Percentiles rank a stretch among this genome's conserved stretches.
Conservation (phyloP, 2,888 invertebrate genomes). For the Argyresthia albistria region DNA sequence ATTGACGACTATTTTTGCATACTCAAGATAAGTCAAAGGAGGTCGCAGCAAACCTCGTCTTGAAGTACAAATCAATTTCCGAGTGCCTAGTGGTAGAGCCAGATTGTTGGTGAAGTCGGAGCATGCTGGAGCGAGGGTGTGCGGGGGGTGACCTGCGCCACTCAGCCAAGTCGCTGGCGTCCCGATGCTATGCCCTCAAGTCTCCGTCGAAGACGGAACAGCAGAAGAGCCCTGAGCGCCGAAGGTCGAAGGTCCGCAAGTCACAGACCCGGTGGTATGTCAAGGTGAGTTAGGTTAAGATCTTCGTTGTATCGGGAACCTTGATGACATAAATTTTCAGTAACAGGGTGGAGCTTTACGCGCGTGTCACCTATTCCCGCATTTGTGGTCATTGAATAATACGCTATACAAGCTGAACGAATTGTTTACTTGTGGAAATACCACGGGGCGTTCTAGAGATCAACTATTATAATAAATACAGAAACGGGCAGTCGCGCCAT, state of each 20-base stretch:
- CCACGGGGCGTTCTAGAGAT: no score
- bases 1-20: no score
- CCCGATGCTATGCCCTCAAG: conserved; percentile 58
- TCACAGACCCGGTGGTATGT: conserved; percentile 78
- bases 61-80: no score
- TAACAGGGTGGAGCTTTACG: neutral
- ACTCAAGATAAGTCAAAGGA: no score
- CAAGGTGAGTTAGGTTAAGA: conserved; percentile 73
- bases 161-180: conserved; percentile 65
- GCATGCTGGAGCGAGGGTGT: conserved; percentile 61
- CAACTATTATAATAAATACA: no score
- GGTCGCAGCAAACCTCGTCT: no score
- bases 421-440: no score
- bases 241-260: conserved; percentile 60
- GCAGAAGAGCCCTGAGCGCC: conserved; percentile 38
- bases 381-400: no score
- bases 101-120: conserved; percentile 35
- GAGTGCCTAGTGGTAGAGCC: neutral
- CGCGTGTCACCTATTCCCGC: no score
- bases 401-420: no score
- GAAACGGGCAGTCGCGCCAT: no score
- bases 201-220: conserved; percentile 25
- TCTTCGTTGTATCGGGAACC: neutral
- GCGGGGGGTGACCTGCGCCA: conserved; percentile 60
- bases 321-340: neutral